Conservation (phyloP, 2,888 invertebrate genomes). For the Deilephila porcellus region DNA sequence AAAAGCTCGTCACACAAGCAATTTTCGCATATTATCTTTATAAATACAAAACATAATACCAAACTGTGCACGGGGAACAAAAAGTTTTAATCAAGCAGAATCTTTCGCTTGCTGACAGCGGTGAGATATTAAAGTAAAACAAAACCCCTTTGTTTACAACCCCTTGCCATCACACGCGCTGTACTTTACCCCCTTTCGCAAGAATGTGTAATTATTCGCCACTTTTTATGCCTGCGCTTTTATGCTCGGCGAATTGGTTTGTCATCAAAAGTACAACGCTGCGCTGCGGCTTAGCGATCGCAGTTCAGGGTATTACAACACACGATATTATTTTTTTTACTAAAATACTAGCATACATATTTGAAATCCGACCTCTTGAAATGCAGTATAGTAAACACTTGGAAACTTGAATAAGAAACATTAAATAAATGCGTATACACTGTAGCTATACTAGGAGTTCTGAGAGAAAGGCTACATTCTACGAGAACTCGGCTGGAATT, state of each 20-base stretch:
- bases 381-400: too few species aligned
- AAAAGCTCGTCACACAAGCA: background rate
- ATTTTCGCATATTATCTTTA: conserved; percentile 24
- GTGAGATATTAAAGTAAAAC: conserved; percentile 35
- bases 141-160: conserved; percentile 33
- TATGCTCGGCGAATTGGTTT: conserved; percentile 11
- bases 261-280: background rate
- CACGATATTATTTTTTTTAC: too few species aligned
- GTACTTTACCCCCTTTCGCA: conserved; percentile 24
- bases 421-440: too few species aligned
- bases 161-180: conserved; percentile 23
- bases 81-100: conserved; percentile 33
- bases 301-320: background rate
- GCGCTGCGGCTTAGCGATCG: background rate
- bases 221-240: conserved; percentile 30
- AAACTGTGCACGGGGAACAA: conserved; percentile 9
- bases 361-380: background rate
- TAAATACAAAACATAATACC: conserved; percentile 18
- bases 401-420: too few species aligned
- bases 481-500: too few species aligned
- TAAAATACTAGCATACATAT: background rate
- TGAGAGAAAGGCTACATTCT: too few species aligned
- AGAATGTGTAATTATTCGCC: conserved; percentile 33
- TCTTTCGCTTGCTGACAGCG: conserved; percentile 30
- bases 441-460: too few species aligned